These are phyloP conservation scores for Calycopis cecrops DNA, from an alignment of 1,140 invertebrate species.

Conservation along the genomic window DNA sequence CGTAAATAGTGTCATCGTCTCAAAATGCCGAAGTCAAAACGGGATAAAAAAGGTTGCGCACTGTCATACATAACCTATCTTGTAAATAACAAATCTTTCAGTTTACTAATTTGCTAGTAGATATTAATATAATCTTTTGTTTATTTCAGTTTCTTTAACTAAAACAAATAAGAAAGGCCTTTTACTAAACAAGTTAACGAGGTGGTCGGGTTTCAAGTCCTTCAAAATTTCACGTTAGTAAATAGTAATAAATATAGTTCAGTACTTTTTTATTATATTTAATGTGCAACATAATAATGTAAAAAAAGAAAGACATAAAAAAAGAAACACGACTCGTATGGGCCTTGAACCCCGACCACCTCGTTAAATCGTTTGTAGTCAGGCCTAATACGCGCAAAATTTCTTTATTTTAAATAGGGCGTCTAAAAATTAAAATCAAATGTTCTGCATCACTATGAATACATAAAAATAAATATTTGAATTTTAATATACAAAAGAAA, in stretches of 20 bases:
- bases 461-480: not conserved
- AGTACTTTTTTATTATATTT: too few relatives aligned
- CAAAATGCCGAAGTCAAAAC: conserved; percentile 91
- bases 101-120: not conserved
- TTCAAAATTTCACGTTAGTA: too few relatives aligned
- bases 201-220: too few relatives aligned
- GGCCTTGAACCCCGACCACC: too few relatives aligned
- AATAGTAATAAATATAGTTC: too few relatives aligned
- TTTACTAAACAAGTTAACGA: conserved; percentile 92
- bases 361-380: too few relatives aligned
- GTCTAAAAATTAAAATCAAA: not conserved
- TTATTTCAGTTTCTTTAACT: conserved; percentile 92
- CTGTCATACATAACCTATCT: conserved; percentile 24
- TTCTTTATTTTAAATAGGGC: not conserved
- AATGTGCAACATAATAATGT: too few relatives aligned
- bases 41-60: conserved; percentile 90
- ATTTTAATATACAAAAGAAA: not conserved
- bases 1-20: not conserved
- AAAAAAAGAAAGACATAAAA: too few relatives aligned
- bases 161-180: conserved; percentile 95
- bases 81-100: not conserved
- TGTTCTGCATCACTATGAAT: not conserved
- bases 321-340: too few relatives aligned
- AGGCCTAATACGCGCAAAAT: too few relatives aligned
- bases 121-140: conserved; percentile 15